Base-by-base conservation (phyloP, 2,888 invertebrate genomes). In the Griposia aprilina region DNA sequence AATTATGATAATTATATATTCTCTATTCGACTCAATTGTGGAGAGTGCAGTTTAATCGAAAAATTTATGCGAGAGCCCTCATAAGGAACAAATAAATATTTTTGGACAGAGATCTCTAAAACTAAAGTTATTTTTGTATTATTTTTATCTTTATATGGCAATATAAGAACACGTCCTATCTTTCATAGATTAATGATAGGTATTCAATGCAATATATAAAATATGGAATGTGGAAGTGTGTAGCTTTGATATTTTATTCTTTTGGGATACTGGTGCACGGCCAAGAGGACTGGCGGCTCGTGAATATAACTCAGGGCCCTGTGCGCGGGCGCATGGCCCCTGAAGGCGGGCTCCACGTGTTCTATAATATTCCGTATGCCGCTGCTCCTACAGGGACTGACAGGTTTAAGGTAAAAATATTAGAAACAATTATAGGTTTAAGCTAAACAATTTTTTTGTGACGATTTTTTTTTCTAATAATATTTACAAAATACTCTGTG, bases 341-440 rank as follows among this genome's bases (percentile, higher is more conserved):
- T n/a, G n/a, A n/a, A n/a, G n/a, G n/a, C n/a, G n/a, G n/a, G n/a
- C n/a, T n/a, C n/a, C n/a, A n/a, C n/a, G n/a, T n/a, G n/a, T n/a
- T n/a, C n/a, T n/a, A n/a, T n/a, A n/a, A n/a, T n/a, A n/a, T n/a
- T n/a, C n/a, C n/a, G n/a, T 94, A 94, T 55, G 94, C 94, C 0
- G 93, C 91, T 15, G 91, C 90, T 1, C 94, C 94, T 0, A 92
- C 88, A 7, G 94, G 93, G 4, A 66, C 66, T 0, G 76, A 93
- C 11, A 92, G 86, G 78, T 94, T 92, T 79, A 92, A 93, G n/a
- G 87, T 87, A 85, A 48, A 41, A 62, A 30, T 20, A 62, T 30
- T 62, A 20, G 10, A 30, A 62, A n/a, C 89, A 45, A 45, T 45
- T 36, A 36, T n/a, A n/a, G n/a, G n/a, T n/a, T n/a, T n/a, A n/a